Base-by-base conservation (phyloP, 2,113 vertebrate genomes). In the Phoenicopterus ruber region DNA sequence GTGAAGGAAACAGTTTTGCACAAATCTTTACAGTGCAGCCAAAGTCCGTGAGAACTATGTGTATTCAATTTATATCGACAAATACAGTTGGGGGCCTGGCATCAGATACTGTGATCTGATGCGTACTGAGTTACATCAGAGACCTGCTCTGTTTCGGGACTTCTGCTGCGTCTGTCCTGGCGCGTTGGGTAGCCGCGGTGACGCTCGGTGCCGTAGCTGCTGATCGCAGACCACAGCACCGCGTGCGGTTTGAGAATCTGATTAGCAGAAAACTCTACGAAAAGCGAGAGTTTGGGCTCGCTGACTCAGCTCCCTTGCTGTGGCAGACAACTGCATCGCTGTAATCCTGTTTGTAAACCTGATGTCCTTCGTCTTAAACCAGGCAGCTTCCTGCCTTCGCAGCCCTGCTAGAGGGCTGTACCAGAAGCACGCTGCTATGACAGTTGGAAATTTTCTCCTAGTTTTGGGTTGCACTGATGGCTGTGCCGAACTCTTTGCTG, bases 111-210 rank as follows among this genome's bases (percentile, higher is more conserved):
- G 47, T 26, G 71, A 22, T 18, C 46, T 0, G 1, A 7, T 13
- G n/a, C 22, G 46, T 40, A 3, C 13, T 8, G 65, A 31, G 52
- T 42, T 40, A 14, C 19, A 42, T 21, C 26, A 31, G 71, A 58
- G 49, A 62, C n/a, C 17, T 74, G 59, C 44, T 57, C 40, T 1
- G 0, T 55, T 21, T 29, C 49, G 40, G 34, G 58, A 13, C 21
- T 34, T 7, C 36, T 28, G 24, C 49, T 29, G 89, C 44, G 4
- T 61, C 49, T 9, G 24, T 47, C 54, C 38, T 7, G 6, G 28
- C 10, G 8, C 0, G 0, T 3, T 12, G n/a, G 36, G n/a, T 9
- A 31, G 36, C 49, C 17, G 3, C 0, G 0, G 21, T 11, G 82
- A 18, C 7, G 19, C 70, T 49, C 12, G 0, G 7, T 34, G 49